Evolutionary conservation across 2,888 invertebrate genomes (phyloP).

Genomic region (Caenorhabditis sulstoni): DNA sequence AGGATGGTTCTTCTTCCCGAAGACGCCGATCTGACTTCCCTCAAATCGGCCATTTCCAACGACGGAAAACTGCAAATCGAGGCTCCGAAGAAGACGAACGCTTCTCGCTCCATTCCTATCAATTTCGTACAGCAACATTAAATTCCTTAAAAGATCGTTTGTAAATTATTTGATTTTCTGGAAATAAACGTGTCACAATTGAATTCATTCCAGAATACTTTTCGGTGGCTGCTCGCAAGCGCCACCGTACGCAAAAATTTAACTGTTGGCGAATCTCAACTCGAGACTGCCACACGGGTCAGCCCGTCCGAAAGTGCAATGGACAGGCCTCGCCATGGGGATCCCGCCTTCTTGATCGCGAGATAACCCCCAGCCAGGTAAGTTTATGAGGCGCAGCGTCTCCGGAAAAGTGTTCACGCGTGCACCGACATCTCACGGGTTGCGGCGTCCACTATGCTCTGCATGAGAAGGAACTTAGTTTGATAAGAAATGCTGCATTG

Average conservation of each 20-base stretch:
- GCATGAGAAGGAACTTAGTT: too few species aligned
- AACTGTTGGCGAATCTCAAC: constrained; percentile 83
- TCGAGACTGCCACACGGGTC: constrained; percentile 87
- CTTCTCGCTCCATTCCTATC: constrained; percentile 35
- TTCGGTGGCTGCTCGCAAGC: constrained; percentile 78
- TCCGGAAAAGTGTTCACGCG: neutral
- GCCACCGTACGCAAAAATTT: constrained; percentile 79
- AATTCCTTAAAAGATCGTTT: neutral
- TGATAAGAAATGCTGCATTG: too few species aligned
- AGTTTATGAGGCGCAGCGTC: constrained; percentile 81
- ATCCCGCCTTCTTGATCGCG: constrained; percentile 87
- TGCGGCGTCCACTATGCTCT: neutral
- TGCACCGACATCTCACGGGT: constrained; percentile 19
- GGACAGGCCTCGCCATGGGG: constrained; percentile 86
- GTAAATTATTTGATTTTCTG: neutral
- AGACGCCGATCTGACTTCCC: constrained; percentile 21
- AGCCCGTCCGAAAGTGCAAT: constrained; percentile 87
- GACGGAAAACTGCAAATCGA: constrained; percentile 43
- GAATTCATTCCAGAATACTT: neutral
- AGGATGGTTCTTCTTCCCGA: constrained; percentile 33
- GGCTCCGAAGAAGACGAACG: constrained; percentile 25
- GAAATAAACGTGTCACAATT: neutral
- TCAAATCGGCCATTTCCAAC: constrained; percentile 31
- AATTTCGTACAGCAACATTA: constrained; percentile 22
- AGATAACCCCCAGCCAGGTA: constrained; percentile 88